Conservation (phyloP, 92 coral and sea anemone genomes). For the Umimayanthus chanpuru region DNA sequence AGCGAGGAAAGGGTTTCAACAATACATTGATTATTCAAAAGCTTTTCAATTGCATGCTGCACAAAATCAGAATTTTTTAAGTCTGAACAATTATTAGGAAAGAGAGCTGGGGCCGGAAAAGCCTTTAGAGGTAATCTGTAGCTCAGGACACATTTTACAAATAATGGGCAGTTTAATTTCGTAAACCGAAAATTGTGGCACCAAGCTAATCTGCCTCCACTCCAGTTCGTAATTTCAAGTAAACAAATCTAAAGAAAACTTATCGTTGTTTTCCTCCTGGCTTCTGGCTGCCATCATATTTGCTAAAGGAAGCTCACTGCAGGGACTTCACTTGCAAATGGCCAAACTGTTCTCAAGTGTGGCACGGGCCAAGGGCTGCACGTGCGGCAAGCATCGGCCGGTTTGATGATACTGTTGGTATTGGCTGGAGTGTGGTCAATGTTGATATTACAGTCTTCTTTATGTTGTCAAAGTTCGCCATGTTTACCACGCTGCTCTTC, state of each 20-base stretch:
- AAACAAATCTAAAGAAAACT: conserved; percentile 4
- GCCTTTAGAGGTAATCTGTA: conserved; percentile 32
- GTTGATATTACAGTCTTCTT: conserved; percentile 15
- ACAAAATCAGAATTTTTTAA: conserved; percentile 48
- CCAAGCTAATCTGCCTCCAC: conserved; percentile 34
- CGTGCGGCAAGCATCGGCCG: no score
- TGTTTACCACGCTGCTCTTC: background rate
- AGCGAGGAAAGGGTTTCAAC: conserved; percentile 39
- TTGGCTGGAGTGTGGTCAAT: conserved; percentile 32
- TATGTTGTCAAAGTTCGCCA: background rate
- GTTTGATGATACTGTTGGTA: conserved; percentile 31
- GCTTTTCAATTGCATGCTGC: conserved; percentile 44
- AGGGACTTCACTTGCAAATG: conserved; percentile 28
- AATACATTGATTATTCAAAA: conserved; percentile 42
- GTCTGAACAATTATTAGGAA: conserved; percentile 46
- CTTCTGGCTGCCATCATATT: conserved; percentile 34
- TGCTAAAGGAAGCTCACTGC: conserved; percentile 23
- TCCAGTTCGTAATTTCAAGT: conserved; percentile 15
- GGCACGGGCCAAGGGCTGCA: conserved; percentile 25
- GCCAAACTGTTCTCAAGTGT: conserved; percentile 32
- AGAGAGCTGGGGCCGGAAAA: conserved; percentile 42
- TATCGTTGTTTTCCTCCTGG: conserved; percentile 38
- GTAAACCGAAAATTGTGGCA: conserved; percentile 21
- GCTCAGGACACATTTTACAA: conserved; percentile 25
- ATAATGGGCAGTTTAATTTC: conserved; percentile 22